Percentiles rank a stretch among this genome's conserved stretches.
phyloP scores from a whole-genome alignment of 1,140 invertebrate species.

The Zaprionus tsacasi region DNA sequence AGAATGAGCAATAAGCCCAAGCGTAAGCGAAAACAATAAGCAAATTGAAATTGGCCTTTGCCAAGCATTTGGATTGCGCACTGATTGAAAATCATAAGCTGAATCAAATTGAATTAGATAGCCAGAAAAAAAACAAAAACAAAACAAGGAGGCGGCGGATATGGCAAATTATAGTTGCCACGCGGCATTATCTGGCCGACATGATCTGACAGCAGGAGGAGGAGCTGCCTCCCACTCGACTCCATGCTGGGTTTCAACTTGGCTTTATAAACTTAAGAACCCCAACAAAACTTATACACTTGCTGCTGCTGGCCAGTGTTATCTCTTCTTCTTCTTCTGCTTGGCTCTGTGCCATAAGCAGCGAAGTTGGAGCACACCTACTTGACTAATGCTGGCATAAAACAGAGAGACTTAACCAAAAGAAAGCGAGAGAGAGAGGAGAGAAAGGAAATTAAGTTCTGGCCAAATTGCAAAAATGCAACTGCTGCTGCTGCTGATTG shows the following conservation, averaged over 20 bases:
- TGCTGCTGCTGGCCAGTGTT: constrained; percentile 37
- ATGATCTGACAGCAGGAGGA: constrained; percentile 38
- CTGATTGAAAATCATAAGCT: constrained; percentile 60
- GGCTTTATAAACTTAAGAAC: constrained; percentile 30
- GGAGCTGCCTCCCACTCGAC: background rate
- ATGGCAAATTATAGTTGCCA: constrained; percentile 43
- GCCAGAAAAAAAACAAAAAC: background rate
- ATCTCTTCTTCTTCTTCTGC: constrained; percentile 15
- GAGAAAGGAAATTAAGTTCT: constrained; percentile 53
- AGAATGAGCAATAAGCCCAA: background rate
- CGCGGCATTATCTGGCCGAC: constrained; percentile 61
- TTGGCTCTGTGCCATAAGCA: constrained; percentile 31
- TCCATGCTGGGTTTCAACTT: constrained; percentile 12
- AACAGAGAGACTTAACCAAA: constrained; percentile 27
- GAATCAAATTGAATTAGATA: constrained; percentile 58
- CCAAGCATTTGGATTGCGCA: constrained; percentile 55
- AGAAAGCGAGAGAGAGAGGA: constrained; percentile 1
- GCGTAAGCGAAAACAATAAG: constrained; percentile 38
- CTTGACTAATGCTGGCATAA: constrained; percentile 39
- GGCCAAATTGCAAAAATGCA: constrained; percentile 34
- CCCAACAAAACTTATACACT: constrained; percentile 17
- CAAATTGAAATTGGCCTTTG: constrained; percentile 34
- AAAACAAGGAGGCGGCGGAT: background rate
- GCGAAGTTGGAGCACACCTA: constrained; percentile 29
- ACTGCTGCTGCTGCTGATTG: constrained; percentile 38